Evolutionary conservation across 2,113 vertebrate genomes (phyloP).

Genomic region (Neodontobutis hainanensis): DNA sequence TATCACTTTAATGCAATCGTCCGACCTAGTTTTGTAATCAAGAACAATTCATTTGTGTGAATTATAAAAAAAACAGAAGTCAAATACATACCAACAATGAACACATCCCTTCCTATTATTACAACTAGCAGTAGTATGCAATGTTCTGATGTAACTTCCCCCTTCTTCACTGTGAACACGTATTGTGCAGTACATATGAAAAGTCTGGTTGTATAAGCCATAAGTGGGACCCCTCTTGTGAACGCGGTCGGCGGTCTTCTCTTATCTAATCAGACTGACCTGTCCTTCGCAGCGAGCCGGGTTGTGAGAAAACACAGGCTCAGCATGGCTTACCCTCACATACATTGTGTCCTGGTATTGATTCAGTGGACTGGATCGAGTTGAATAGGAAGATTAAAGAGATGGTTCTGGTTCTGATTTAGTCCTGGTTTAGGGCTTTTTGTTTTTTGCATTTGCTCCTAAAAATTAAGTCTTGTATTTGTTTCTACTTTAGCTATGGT

Average conservation of each 20-base stretch:
- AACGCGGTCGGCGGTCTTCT: conserved; percentile 37
- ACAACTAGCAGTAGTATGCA: background rate
- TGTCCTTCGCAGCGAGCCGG: conserved; percentile 41
- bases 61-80: background rate
- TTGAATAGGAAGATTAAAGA: background rate
- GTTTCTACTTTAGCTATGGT: too few species aligned
- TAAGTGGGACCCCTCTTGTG: conserved; percentile 32
- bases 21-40: too few species aligned
- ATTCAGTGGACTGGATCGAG: background rate
- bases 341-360: conserved; percentile 18
- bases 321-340: conserved; percentile 30
- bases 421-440: too few species aligned
- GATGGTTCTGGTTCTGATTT: background rate
- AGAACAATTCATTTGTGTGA: too few species aligned
- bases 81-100: background rate
- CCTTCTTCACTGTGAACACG: background rate
- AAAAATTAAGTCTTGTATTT: too few species aligned
- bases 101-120: background rate
- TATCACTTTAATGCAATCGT: background rate
- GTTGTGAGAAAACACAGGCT: conserved; percentile 67
- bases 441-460: too few species aligned
- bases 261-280: conserved; percentile 75
- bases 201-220: conserved; percentile 1
- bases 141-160: background rate
- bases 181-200: background rate